Base-by-base conservation (phyloP, 1,140 invertebrate species). In the Galleria mellonella region DNA sequence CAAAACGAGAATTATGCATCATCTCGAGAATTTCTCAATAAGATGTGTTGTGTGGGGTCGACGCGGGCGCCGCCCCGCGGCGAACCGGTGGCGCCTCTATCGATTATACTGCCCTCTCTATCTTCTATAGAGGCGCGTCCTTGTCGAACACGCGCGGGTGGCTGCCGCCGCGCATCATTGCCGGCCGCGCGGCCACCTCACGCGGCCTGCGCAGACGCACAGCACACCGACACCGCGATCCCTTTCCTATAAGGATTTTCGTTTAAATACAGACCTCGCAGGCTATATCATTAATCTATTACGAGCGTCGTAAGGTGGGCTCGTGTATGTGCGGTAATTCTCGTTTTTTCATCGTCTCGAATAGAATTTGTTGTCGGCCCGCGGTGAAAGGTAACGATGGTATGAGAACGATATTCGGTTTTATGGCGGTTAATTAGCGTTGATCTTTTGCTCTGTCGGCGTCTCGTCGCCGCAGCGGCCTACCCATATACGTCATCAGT, bases 11-110 rank as follows among this genome's bases (percentile, higher is more conserved):
- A 79, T 77, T 77, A 76, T 79, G 67, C 74, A 69, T 73, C 74
- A 77, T 77, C 68, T 81, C 56, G 76, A 59, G 79, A 83, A 83
- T 83, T 83, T 83, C 79, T 83, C 79, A 83, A 83, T 83, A 83
- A 83, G 72, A 62, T 51, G 68, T 66, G 68, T 48, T 33, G 71
- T 67, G 77, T 78, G 76, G 74, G 76, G 76, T 71, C 76, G 64
- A 53, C 71, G 66, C 70, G 61, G 71, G 74, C 74, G 73, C 74
- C 76, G 79, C 76, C 74, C 77, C 64, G 70, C 65, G 67, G 79
- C 66, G 68, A 55, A 48, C 56, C 63, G 55, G 71, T 75, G 79
- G 73, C 79, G 76, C 76, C 76, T 75, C 62, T 56, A 70, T 68
- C 68, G 69, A 72, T 69, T 71, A 73, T 73, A 51, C 47, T 39